Percentiles rank a stretch among this genome's conserved stretches.
phyloP scores from a whole-genome alignment of 2,113 vertebrate genomes.

The Pterocles orientalis region DNA sequence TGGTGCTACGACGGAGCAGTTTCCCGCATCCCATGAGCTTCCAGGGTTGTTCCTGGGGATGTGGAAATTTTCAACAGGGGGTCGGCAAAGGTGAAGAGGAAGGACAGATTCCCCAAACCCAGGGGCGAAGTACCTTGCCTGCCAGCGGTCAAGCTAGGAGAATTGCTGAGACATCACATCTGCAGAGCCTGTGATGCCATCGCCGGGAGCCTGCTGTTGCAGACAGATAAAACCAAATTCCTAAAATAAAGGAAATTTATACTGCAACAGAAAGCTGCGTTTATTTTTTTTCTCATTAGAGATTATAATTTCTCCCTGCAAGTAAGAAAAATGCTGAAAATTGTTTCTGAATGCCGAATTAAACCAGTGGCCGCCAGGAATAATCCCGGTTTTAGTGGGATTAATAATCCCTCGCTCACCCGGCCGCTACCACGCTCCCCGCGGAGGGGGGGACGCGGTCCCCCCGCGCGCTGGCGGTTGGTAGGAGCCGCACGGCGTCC shows the following conservation, averaged over 20 bases:
- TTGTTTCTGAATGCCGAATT: fast-evolving
- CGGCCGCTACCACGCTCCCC: neutral
- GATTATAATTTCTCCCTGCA: neutral
- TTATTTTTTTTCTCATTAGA: neutral
- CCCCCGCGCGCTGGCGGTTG: neutral
- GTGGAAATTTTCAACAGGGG: fast-evolving
- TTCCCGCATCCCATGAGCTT: fast-evolving
- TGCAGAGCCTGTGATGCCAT: fast-evolving
- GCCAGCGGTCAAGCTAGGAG: neutral
- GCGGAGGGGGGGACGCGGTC: too few species aligned
- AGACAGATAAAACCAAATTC: fast-evolving
- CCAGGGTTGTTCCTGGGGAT: neutral
- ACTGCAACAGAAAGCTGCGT: fast-evolving
- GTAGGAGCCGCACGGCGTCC: neutral
- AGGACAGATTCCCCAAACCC: neutral
- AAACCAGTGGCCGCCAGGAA: fast-evolving
- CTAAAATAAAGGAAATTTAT: neutral
- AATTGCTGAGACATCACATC: fast-evolving
- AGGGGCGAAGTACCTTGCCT: neutral
- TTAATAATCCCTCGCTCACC: too few species aligned
- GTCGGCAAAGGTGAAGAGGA: fast-evolving
- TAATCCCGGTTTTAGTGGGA: fast-evolving
- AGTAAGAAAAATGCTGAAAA: neutral
- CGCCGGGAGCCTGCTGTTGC: fast-evolving
- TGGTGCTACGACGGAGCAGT: fast-evolving